A percentile compares a stretch with the other conserved stretches of the same genome.
These are phyloP conservation scores for Olivierus martensii DNA, from an alignment of 1,140 invertebrate genomes.

Conservation along the genomic window DNA sequence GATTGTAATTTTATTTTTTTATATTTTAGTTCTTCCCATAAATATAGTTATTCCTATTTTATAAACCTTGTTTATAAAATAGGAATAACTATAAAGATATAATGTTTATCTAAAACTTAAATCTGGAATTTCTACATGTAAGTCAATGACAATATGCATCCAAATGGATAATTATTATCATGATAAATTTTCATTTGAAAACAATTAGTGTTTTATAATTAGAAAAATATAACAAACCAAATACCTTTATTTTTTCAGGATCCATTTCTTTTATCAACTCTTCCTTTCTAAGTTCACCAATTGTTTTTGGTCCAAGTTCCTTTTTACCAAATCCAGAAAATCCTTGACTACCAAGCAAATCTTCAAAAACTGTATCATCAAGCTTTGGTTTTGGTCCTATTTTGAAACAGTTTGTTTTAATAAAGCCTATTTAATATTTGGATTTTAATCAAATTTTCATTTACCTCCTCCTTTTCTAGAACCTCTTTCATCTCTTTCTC, in stretches of 20 bases:
- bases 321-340: conserved; percentile 59
- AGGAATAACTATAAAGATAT: too few relatives aligned
- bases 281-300: conserved; percentile 83
- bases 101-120: too few relatives aligned
- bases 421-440: neutral
- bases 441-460: neutral
- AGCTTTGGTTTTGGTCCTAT: conserved; percentile 19
- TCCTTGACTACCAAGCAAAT: conserved; percentile 73
- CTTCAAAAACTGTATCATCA: conserved; percentile 66
- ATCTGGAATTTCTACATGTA: too few relatives aligned
- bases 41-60: too few relatives aligned
- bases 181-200: too few relatives aligned
- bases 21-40: too few relatives aligned
- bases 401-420: neutral
- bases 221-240: too few relatives aligned
- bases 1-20: too few relatives aligned
- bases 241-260: conserved; percentile 74
- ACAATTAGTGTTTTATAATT: too few relatives aligned
- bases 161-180: too few relatives aligned
- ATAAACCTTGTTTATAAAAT: too few relatives aligned
- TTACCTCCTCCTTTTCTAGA: conserved; percentile 27
- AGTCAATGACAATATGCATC: too few relatives aligned
- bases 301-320: conserved; percentile 64
- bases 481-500: conserved; percentile 23
- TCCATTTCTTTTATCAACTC: conserved; percentile 76